Percentiles rank a stretch among this genome's conserved stretches.
Conservation (phyloP, 2,888 invertebrate species). For the Drosophila niveifrons region DNA sequence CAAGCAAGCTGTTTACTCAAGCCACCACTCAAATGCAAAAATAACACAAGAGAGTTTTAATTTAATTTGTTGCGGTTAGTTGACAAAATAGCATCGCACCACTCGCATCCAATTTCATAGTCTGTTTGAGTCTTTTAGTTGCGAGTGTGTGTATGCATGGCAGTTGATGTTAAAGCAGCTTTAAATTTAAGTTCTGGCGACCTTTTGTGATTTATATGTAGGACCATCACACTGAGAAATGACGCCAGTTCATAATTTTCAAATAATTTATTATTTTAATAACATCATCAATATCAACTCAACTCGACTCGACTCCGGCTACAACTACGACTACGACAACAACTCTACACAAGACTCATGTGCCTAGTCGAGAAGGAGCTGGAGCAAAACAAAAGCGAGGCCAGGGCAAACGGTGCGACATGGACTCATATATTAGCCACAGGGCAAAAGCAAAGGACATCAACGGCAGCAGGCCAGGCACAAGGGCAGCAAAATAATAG, state of each 20-base stretch:
- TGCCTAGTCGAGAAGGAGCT: constrained; percentile 38
- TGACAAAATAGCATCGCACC: constrained; percentile 12
- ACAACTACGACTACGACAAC: neutral
- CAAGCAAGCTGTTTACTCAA: constrained; percentile 6
- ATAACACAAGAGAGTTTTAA: constrained; percentile 46
- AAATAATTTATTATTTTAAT: constrained; percentile 81
- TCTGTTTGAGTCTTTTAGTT: constrained; percentile 36
- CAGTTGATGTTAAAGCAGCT: constrained; percentile 28
- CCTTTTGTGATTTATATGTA: constrained; percentile 69
- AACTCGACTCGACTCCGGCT: constrained; percentile 34
- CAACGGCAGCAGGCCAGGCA: constrained; percentile 48
- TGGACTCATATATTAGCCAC: constrained; percentile 77
- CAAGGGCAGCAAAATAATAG: constrained; percentile 73
- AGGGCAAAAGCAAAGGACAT: constrained; percentile 69
- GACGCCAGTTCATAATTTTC: constrained; percentile 80
- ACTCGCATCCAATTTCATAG: constrained; percentile 41
- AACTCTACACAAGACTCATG: constrained; percentile 33
- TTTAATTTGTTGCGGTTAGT: constrained; percentile 51
- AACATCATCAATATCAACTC: constrained; percentile 80
- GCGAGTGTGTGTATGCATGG: constrained; percentile 7
- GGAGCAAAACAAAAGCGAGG: constrained; percentile 67
- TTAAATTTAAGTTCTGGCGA: constrained; percentile 41
- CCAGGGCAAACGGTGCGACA: constrained; percentile 69
- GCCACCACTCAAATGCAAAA: constrained; percentile 6
- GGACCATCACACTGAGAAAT: constrained; percentile 64